Evolutionary conservation across 1,140 invertebrate species (phyloP).

Genomic region (Protaetia brevitarsis): DNA sequence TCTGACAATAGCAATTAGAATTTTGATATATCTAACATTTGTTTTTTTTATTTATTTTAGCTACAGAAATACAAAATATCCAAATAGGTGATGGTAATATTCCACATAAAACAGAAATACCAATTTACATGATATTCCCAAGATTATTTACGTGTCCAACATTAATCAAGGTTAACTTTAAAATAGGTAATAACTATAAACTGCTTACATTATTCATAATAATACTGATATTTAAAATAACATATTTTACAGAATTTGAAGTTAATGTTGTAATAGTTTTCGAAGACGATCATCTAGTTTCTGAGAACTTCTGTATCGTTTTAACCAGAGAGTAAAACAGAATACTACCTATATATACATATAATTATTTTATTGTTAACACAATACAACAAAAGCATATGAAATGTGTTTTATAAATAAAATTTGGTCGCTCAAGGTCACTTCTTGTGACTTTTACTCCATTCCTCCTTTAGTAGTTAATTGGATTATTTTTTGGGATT

Average conservation of each 20-base stretch:
- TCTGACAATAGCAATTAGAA: too few relatives aligned
- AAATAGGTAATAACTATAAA: conserved; percentile 76
- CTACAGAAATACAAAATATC: conserved; percentile 97
- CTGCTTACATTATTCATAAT: not conserved
- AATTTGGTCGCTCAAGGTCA: too few relatives aligned
- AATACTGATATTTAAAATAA: not conserved
- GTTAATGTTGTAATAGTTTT: conserved; percentile 92
- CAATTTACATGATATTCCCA: conserved; percentile 95
- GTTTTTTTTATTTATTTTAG: conserved; percentile 53
- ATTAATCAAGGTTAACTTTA: conserved; percentile 87
- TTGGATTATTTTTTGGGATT: too few relatives aligned
- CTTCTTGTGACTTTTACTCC: too few relatives aligned
- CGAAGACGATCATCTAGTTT: conserved; percentile 88
- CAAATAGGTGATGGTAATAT: conserved; percentile 95
- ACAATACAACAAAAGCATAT: too few relatives aligned
- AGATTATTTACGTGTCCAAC: conserved; percentile 94
- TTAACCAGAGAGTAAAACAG: conserved; percentile 58
- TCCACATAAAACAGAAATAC: conserved; percentile 73
- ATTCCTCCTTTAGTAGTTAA: too few relatives aligned
- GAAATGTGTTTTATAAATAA: too few relatives aligned
- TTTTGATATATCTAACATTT: not conserved
- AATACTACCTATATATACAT: not conserved
- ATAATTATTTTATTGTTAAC: conserved; percentile 2
- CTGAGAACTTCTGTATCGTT: conserved; percentile 96
- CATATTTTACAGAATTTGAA: conserved; percentile 84